phyloP scores from a whole-genome alignment of 2,888 invertebrate species.

The Sicus ferrugineus region DNA sequence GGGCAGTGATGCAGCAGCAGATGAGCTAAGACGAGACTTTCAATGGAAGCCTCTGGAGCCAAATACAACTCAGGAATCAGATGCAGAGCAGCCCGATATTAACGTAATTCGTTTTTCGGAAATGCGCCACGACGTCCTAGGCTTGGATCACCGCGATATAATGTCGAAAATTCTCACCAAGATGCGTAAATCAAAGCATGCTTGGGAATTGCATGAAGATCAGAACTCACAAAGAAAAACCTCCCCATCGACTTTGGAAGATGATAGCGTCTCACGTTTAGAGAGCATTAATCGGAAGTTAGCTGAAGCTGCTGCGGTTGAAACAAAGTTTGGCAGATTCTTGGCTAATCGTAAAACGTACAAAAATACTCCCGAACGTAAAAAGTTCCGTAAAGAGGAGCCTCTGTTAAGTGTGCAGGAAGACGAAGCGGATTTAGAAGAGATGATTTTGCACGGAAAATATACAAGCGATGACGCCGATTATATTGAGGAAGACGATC shows the following conservation, averaged over 20 bases:
- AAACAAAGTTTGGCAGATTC: slow-evolving; percentile 48
- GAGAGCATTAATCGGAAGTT: slow-evolving; percentile 40
- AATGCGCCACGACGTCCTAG: slow-evolving; percentile 78
- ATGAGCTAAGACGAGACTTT: slow-evolving; percentile 30
- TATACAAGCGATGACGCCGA: slow-evolving; percentile 45
- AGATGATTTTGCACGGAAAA: not conserved
- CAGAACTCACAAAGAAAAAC: not conserved
- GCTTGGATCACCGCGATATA: slow-evolving; percentile 73
- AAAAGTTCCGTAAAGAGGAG: slow-evolving; percentile 42
- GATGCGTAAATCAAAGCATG: slow-evolving; percentile 67
- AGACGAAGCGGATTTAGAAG: not conserved
- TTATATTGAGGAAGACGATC: slow-evolving; percentile 47
- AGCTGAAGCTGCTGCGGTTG: slow-evolving; percentile 35
- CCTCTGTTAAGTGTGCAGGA: not conserved
- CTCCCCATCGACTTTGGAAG: not conserved
- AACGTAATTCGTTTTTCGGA: slow-evolving; percentile 66
- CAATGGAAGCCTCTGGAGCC: slow-evolving; percentile 20
- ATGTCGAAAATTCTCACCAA: slow-evolving; percentile 68
- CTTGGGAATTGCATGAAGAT: slow-evolving; percentile 64
- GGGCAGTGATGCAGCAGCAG: slow-evolving; percentile 52
- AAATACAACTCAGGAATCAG: slow-evolving; percentile 31
- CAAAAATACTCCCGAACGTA: slow-evolving; percentile 49
- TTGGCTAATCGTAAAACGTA: slow-evolving; percentile 46
- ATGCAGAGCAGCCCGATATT: slow-evolving; percentile 33
- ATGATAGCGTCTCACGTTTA: not conserved